These are phyloP conservation scores for Penaeus japonicus DNA, from an alignment of 1,140 invertebrate species.

Conservation along the genomic window DNA sequence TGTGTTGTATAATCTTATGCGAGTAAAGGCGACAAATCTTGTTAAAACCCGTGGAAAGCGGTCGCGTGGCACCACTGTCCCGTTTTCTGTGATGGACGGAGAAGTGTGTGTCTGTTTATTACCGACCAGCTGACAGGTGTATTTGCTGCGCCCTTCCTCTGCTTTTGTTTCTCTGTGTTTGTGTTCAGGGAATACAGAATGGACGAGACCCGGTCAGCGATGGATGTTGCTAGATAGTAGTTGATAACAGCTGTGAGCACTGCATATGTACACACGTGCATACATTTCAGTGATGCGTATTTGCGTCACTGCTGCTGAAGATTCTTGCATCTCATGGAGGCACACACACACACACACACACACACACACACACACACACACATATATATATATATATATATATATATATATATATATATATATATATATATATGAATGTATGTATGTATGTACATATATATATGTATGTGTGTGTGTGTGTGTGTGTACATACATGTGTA, in stretches of 20 bases:
- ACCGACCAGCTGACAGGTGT: constrained; percentile 52
- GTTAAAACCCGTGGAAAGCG: neutral
- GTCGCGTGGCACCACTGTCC: constrained; percentile 40
- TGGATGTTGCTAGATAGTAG: constrained; percentile 15
- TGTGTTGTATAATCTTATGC: no score
- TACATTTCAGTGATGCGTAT: neutral
- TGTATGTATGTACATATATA: no score
- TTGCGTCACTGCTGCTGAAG: neutral
- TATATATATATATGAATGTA: no score
- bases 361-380: neutral
- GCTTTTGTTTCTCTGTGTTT: constrained; percentile 55
- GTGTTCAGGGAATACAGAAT: constrained; percentile 50
- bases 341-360: neutral
- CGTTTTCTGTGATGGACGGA: constrained; percentile 55
- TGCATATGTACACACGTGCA: no score
- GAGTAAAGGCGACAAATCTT: no score
- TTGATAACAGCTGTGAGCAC: constrained; percentile 25
- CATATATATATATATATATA: no score
- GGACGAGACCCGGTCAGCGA: constrained; percentile 40
- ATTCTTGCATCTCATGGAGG: neutral
- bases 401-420: no score
- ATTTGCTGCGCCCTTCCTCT: constrained; percentile 51
- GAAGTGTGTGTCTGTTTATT: constrained; percentile 57
- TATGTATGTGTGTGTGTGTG: no score
- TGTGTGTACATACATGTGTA: no score